Evolutionary conservation across 2,797 vertebrate species (phyloP).

Genomic region (Poecilia wingei): DNA sequence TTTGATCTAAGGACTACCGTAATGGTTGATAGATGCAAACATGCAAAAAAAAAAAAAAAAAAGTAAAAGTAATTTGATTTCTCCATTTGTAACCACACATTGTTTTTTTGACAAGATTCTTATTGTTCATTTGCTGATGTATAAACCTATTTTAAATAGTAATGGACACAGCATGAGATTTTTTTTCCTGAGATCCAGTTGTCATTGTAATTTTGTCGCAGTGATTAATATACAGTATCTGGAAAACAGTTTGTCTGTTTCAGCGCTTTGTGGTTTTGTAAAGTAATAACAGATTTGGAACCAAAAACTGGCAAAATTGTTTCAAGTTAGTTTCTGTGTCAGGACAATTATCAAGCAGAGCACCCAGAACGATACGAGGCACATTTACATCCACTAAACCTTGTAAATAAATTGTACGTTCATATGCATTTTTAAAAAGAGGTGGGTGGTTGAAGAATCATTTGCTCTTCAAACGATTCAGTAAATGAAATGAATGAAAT

Average conservation of each 20-base stretch:
- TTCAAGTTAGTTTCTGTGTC: neutral
- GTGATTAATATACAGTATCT: neutral
- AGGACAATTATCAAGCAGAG: neutral
- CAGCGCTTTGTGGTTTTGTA: neutral
- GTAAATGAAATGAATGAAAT: neutral
- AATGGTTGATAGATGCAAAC: neutral
- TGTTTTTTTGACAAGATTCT: neutral
- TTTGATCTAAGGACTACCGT: neutral
- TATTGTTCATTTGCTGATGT: neutral
- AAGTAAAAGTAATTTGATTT: neutral
- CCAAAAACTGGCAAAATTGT: neutral
- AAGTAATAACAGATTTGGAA: neutral
- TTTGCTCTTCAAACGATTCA: too few relatives aligned
- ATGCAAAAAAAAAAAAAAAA: neutral
- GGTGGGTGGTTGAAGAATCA: too few relatives aligned
- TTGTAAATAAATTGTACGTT: too few relatives aligned
- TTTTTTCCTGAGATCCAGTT: neutral
- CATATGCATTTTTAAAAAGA: too few relatives aligned
- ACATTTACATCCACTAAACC: too few relatives aligned
- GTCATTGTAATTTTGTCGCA: neutral
- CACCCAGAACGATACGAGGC: too few relatives aligned
- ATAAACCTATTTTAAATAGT: neutral
- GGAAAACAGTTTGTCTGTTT: neutral
- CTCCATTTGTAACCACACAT: neutral
- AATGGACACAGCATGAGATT: neutral